A percentile compares a stretch with the other conserved stretches of the same genome.
Conservation (phyloP, 2,888 invertebrate genomes). For the Mesopsocus fuscifrons region DNA sequence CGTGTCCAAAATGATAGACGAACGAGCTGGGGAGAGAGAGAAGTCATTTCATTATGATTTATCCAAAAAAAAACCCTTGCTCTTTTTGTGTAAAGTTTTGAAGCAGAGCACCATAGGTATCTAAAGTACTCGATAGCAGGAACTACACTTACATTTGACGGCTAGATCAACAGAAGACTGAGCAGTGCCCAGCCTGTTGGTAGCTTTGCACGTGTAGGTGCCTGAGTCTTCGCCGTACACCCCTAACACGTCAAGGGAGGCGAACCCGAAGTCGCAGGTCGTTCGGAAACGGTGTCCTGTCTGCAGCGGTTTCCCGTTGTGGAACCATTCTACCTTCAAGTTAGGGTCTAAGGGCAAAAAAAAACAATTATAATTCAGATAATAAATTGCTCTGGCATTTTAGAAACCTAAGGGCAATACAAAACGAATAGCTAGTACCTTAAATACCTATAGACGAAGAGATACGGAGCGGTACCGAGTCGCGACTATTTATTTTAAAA, state of each 20-base stretch:
- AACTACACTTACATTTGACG: constrained; percentile 66
- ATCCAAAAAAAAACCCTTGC: constrained; percentile 6
- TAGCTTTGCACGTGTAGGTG: constrained; percentile 73
- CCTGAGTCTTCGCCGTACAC: constrained; percentile 90
- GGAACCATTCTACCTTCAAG: constrained; percentile 83
- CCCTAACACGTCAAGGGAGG: constrained; percentile 83
- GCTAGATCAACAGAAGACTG: constrained; percentile 59
- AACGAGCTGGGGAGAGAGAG: constrained; percentile 38
- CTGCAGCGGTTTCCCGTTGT: constrained; percentile 74
- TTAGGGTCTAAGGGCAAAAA: too few species aligned
- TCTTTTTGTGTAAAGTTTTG: constrained; percentile 12
- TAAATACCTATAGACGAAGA: too few species aligned
- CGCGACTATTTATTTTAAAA: too few species aligned
- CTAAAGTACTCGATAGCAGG: too few species aligned
- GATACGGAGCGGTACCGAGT: too few species aligned
- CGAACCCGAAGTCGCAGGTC: constrained; percentile 92
- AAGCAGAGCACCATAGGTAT: too few species aligned
- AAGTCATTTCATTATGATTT: constrained; percentile 7
- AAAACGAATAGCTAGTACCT: too few species aligned
- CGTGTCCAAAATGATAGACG: constrained; percentile 71
- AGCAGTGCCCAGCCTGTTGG: constrained; percentile 69
- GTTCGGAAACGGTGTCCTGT: constrained; percentile 82
- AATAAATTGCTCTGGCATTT: too few species aligned
- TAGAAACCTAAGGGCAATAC: too few species aligned
- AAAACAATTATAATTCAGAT: too few species aligned